Base-by-base conservation (phyloP, 2,797 vertebrate genomes). In the Sebastes cheni region DNA sequence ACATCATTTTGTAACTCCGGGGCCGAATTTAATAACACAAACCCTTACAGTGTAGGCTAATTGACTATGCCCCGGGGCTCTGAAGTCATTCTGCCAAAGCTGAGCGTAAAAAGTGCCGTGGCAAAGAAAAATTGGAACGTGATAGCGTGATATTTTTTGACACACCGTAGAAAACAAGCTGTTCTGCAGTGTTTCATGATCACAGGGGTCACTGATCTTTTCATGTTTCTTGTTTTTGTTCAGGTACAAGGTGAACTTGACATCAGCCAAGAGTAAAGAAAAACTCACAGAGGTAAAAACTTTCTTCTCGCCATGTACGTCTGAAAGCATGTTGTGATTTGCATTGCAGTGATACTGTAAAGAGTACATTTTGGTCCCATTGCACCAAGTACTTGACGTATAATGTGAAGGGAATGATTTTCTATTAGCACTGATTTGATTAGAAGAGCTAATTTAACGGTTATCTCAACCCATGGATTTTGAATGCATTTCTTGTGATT, bases 221-320 rank as follows among this genome's bases (percentile, higher is more conserved):
- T 42, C 18, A 30, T 27, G 22, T 25, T 36, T 77, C 7, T 23
- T 8, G 50, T 78, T 70, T 76, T 68, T 87, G 72, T 30, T 75
- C 83, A 99, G 98, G 82, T 99, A 98, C 94, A 96, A 96, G 88
- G 85, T 94, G 81, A 99, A 98, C 91, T 89, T 99, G 91, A 89
- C 91, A 58, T 95, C 97, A 79, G 97, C 97, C 71, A 99, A 99
- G 94, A 93, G 89, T 89, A 97, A 97, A 76, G 95, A 96, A 18
- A 89, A 85, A 77, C 74, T 84, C 79, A 93, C 91, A 85, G 92
- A 97, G 97, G 98, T 99, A 97, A 93, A 75, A 36, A 10, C 5
- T 22, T 23, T 27, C 10, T 70, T 46, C 34, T 46, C 10, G 1
- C 25, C 39, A 1, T 60, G 1, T 8, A 42, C 16, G 2, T 67